Evolutionary conservation across 2,113 vertebrate species (phyloP), one percentile per base, ranked within the genome.

Genomic region (Andinoacara biseriatus): DNA sequence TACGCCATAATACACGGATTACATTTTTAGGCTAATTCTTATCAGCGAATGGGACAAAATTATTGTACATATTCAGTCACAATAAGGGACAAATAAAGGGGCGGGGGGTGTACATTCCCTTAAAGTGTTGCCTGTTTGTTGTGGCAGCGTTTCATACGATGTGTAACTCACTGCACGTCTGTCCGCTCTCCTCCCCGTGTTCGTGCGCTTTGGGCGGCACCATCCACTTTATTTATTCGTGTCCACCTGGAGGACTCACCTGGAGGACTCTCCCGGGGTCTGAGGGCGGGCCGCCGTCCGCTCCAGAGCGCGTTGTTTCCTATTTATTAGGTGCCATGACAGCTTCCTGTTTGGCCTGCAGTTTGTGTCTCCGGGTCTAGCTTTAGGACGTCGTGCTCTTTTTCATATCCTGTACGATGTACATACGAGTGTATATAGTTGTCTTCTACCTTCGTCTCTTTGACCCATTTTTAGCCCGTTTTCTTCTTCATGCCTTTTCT

Each of bases 351-450:
- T 82, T 40, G 78, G 83, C 90, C 84, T 81, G 78, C 78, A 49
- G 74, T 87, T 61, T 82, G 74, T 85, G 82, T 89, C 60, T 76
- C 60, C 49, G 49, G 78, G 69, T 80, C 80, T 67, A 57, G 60
- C 87, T 83, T 83, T 87, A 76, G 80, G 91, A 87, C 89, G 80
- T 80, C 59, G 60, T 85, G 87, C 77, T 81, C 78, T 86, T 85
- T 87, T 89, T 95, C 91, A 83, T 92, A 86, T 93, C 91, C 91
- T 94, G 91, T 94, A 89, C 90, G 89, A 91, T 96, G 94, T 95
- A 95, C 78, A 96, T 94, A 95, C 35, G 3, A 80, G 81, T 96
- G 94, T 96, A 95, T 87, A 95, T 94, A 95, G 86, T 87, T 76
- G 76, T 90, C 80, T 74, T 61, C 72, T 76, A 62, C 63, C 74